Percentiles rank a stretch among this genome's conserved stretches.
These are phyloP conservation scores for Pentalonia nigronervosa DNA, from an alignment of 1,140 invertebrate genomes.

Conservation along the genomic window DNA sequence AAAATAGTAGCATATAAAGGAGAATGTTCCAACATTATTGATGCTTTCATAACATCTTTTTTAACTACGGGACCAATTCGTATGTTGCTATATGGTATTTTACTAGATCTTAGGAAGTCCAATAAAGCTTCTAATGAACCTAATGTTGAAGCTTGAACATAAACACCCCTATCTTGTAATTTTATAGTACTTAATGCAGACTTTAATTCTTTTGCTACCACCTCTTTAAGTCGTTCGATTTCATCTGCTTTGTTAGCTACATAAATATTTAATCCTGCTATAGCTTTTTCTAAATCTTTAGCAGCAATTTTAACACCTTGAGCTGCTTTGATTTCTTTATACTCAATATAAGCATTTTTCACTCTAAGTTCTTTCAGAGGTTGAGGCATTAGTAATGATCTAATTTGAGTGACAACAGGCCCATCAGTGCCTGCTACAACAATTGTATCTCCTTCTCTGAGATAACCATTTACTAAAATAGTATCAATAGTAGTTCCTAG, in stretches of 20 bases:
- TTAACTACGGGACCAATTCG: conserved; percentile 99
- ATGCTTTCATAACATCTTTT: conserved; percentile 99
- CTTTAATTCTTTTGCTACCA: conserved; percentile 82
- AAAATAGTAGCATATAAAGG: conserved; percentile 97
- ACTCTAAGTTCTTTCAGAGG: conserved; percentile 90
- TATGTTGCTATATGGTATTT: conserved; percentile 98
- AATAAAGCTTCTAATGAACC: conserved; percentile 97
- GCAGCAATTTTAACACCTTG: conserved; percentile 98
- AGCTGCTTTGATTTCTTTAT: conserved; percentile 93
- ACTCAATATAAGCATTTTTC: conserved; percentile 93
- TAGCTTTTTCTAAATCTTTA: conserved; percentile 97
- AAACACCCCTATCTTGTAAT: conserved; percentile 90
- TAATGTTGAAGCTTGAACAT: conserved; percentile 97
- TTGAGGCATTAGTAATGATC: conserved; percentile 96
- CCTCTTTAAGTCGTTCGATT: conserved; percentile 85
- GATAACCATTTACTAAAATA: conserved; percentile 94
- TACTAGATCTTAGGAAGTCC: conserved; percentile 92
- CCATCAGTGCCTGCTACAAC: conserved; percentile 97
- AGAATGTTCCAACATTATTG: conserved; percentile 98
- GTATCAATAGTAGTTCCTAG: conserved; percentile 99
- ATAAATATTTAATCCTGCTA: conserved; percentile 88
- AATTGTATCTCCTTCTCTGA: conserved; percentile 92
- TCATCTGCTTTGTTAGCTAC: conserved; percentile 94
- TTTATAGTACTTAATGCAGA: conserved; percentile 92
- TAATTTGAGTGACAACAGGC: conserved; percentile 96